Evolutionary conservation across 2,113 vertebrate species (phyloP), one percentile per base, ranked within the genome.

Genomic region (Chaetodon auriga): DNA sequence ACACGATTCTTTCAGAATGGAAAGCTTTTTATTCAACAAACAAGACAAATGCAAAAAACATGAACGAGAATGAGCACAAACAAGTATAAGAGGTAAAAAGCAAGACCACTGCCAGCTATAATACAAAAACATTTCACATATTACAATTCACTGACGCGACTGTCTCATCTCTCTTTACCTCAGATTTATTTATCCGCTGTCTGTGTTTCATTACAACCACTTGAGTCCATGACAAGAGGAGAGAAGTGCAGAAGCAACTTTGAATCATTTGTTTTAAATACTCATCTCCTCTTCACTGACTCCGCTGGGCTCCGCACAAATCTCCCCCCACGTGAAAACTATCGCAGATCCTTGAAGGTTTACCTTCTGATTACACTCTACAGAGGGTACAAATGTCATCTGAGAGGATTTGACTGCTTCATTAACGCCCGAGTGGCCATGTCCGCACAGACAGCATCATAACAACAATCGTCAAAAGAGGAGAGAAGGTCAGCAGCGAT

Each of bases 381-480:
- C 1, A 1, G n/a, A 2, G 7, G 46, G 5, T 30, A n/a, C 0
- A 1, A 19, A 35, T 13, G 38, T 79, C 41, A n/a, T 45, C 18
- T 16, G 62, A 83, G 70, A 72, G 6, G 82, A 80, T 80, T 23
- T 19, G 8, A 53, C 62, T 73, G 85, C 80, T 90, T 90, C 85
- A 75, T 65, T 19, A 16, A 64, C 14, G 36, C 76, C 78, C 60
- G 19, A 63, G 83, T 65, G 51, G 69, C 72, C 65, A 83, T 64
- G 25, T 96, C 93, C 75, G 85, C 85, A 92, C 90, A 90, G 73
- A 95, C 84, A 83, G 90, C 88, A 68, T 94, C 95, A 96, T 93
- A 45, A 66, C 48, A 43, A 75, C 92, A 93, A 93, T 88, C 91
- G 18, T 95, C 93, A 93, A 78, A 25, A 65, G 87, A 75, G 58